Base-by-base conservation (phyloP, 2,113 vertebrate genomes). In the Ascaphus truei region DNA sequence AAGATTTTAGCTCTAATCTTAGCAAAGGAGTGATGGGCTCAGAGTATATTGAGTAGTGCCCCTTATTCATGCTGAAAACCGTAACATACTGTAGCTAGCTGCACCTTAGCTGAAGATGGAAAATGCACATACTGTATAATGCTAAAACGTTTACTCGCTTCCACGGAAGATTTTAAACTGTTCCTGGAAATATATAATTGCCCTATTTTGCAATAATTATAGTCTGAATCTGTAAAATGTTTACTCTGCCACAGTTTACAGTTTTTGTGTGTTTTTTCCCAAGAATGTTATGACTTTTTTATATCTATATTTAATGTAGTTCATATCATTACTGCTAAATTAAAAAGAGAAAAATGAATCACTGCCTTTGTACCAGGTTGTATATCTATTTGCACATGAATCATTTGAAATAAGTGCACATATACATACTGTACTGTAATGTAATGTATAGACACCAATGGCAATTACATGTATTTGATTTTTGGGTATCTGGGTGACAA, bases 131-230 rank as follows among this genome's bases (percentile, higher is more conserved):
- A 20, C 13, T 51, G 13, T 13, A 18, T 31, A 20, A 62, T 20
- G 15, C 8, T 31, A 15, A 16, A 7, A 9, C 25, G 34, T 45
- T 43, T 23, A 56, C 51, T 33, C 2, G 20, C n/a, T 22, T 8
- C 20, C 12, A 47, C 7, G 22, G 16, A 31, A 41, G 41, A 57
- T 67, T 33, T 45, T 3, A 7, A 16, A 33, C 13, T 31, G 10
- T 68, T 68, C 65, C 23, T 57, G 39, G 64, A 68, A 68, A 48
- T 18, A 8, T 36, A 5, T n/a, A 57, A 43, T 41, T 13, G 12
- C 16, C 15, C 15, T 45, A 12, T 48, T 57, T 48, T 47, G 37
- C 23, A 9, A 27, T 34, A 34, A 68, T 68, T 47, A 68, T 13
- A 58, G 8, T 7, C 20, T 31, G 8, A 8, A 13, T 16, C 31